phyloP scores from a whole-genome alignment of 2,113 vertebrate species.

The Tragelaphus strepsiceros region DNA sequence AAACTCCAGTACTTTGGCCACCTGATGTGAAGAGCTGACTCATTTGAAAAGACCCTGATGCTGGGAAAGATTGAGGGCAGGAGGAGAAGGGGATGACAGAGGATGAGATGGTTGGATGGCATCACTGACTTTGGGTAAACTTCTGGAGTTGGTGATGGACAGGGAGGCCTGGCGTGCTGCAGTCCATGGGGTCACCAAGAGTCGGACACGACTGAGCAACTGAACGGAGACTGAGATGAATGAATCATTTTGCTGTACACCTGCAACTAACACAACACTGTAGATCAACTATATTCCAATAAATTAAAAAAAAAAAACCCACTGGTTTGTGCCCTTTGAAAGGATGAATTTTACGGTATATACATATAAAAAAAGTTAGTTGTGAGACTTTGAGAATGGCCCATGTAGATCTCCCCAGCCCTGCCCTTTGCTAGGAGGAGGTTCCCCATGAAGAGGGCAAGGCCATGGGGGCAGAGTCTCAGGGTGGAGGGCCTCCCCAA shows the following conservation, averaged over 20 bases:
- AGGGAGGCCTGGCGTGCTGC: not conserved
- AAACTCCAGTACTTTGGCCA: not conserved
- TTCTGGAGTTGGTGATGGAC: not conserved
- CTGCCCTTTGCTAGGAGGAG: not conserved
- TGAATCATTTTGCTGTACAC: not conserved
- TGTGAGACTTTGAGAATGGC: not conserved
- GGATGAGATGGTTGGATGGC: not conserved
- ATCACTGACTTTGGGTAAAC: not conserved
- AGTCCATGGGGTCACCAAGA: accelerated
- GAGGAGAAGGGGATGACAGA: not conserved
- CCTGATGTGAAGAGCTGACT: not conserved
- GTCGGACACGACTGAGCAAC: accelerated
- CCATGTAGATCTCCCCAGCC: not conserved
- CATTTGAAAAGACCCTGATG: not conserved
- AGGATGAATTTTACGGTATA: not conserved
- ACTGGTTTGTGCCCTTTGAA: not conserved
- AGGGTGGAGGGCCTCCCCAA: not conserved
- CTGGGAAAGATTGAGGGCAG: not conserved
- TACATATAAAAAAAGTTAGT: not conserved
- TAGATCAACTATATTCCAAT: not conserved
- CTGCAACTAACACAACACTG: not conserved
- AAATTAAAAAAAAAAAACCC: accelerated
- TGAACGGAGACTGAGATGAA: not conserved
- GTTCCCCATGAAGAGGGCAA: not conserved
- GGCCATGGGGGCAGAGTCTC: not conserved